These are phyloP conservation scores for Euspilapteryx auroguttella DNA, from an alignment of 2,888 invertebrate species.

Conservation along the genomic window DNA sequence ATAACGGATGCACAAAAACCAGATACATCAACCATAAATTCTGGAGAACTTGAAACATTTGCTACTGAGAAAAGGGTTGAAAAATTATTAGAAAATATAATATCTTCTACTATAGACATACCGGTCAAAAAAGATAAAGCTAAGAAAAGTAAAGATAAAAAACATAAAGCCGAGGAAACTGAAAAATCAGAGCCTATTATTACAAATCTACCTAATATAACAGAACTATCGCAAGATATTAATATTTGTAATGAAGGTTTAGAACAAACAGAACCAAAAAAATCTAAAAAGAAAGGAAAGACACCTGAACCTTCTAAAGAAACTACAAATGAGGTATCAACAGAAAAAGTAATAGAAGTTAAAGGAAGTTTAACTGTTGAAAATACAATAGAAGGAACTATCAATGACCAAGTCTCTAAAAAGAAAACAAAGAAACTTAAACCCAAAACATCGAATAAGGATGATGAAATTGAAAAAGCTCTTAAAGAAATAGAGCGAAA, in stretches of 20 bases:
- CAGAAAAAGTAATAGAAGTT: constrained; percentile 10
- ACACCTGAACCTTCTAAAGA: constrained; percentile 12
- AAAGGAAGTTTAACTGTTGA: too few relatives aligned
- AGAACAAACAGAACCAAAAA: constrained; percentile 24
- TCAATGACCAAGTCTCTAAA: too few relatives aligned
- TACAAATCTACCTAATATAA: too few relatives aligned
- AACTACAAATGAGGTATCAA: too few relatives aligned
- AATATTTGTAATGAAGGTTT: constrained; percentile 14
- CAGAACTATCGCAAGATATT: too few relatives aligned
- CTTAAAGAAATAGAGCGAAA: constrained; percentile 23
- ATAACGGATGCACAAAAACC: too few relatives aligned
- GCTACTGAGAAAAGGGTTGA: constrained; percentile 9
- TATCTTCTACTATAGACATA: too few relatives aligned
- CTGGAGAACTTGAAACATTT: too few relatives aligned
- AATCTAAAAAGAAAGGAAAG: constrained; percentile 17
- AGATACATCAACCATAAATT: too few relatives aligned
- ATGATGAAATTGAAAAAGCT: constrained; percentile 27
- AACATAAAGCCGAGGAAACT: constrained; percentile 8
- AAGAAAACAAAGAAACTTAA: constrained; percentile 26
- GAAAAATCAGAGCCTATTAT: constrained; percentile 10
- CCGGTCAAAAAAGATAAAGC: too few relatives aligned
- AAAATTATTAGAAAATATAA: constrained; percentile 6
- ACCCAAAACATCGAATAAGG: constrained; percentile 22
- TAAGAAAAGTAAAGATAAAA: constrained; percentile 15
- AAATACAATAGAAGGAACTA: too few relatives aligned